Percentiles rank a stretch among this genome's conserved stretches.
phyloP scores from a whole-genome alignment of 2,888 invertebrate genomes.

The Leuctra nigra region DNA sequence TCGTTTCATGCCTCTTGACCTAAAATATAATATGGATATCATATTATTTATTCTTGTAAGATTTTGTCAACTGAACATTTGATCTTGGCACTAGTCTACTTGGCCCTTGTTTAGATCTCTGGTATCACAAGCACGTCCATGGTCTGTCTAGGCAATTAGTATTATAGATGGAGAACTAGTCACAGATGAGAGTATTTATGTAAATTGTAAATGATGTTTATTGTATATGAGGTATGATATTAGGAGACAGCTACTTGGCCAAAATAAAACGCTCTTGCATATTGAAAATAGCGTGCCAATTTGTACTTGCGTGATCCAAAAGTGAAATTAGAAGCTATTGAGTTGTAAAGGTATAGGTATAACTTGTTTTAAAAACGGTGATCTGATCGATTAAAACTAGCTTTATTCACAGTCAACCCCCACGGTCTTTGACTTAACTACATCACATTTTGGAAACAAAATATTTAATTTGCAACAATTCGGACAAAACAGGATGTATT shows the following conservation, averaged over 20 bases:
- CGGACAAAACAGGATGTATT: too few relatives aligned
- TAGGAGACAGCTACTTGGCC: constrained; percentile 16
- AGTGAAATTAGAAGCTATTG: too few relatives aligned
- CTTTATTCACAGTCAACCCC: too few relatives aligned
- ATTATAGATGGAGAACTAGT: constrained; percentile 5
- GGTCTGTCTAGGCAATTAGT: constrained; percentile 2
- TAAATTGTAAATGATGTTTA: constrained; percentile 12
- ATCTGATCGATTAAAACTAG: too few relatives aligned
- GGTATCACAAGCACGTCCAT: constrained; percentile 13
- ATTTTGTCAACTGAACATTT: constrained; percentile 7
- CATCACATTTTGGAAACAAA: too few relatives aligned
- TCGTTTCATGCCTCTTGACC: constrained; percentile 2
- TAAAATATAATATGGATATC: background rate
- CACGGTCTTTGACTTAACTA: too few relatives aligned
- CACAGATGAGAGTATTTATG: constrained; percentile 16
- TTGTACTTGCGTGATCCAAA: background rate
- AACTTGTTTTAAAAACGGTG: too few relatives aligned
- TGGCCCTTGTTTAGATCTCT: constrained; percentile 9
- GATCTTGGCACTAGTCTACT: background rate
- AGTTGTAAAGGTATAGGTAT: too few relatives aligned
- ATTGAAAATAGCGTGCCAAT: background rate
- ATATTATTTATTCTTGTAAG: constrained; percentile 13
- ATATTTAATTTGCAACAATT: too few relatives aligned
- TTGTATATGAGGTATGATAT: constrained; percentile 1
- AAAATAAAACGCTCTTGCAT: background rate